Percentiles rank a stretch among this genome's conserved stretches.
Conservation (phyloP, 2,888 invertebrate genomes). For the Operophtera brumata region DNA sequence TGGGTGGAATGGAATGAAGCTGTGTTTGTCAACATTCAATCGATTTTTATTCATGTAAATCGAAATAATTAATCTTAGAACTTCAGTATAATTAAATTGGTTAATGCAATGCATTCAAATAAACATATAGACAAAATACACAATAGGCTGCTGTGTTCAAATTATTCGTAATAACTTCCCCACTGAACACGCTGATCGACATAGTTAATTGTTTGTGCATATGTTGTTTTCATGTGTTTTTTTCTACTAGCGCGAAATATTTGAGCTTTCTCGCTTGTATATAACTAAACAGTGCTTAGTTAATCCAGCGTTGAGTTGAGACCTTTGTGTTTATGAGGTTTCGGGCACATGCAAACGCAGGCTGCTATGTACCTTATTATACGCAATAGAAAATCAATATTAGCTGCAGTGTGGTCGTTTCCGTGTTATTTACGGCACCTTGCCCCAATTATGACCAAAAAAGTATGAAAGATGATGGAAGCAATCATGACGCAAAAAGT, state of each 20-base stretch:
- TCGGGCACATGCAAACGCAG: constrained; percentile 8
- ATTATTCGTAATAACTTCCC: neutral
- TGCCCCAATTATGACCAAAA: constrained; percentile 22
- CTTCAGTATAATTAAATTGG: constrained; percentile 1
- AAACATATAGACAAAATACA: neutral
- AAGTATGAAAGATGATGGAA: constrained; percentile 51
- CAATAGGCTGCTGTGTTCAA: constrained; percentile 1
- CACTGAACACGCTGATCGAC: neutral
- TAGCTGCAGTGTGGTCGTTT: constrained; percentile 60
- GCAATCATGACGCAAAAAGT: constrained; percentile 63
- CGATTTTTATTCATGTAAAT: constrained; percentile 43
- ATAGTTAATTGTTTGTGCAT: neutral
- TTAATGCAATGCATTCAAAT: neutral
- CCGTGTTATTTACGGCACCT: constrained; percentile 39
- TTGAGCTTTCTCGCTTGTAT: neutral
- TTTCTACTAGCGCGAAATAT: neutral
- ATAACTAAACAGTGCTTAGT: neutral
- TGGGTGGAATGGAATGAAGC: constrained; percentile 38
- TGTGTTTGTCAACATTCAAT: constrained; percentile 75
- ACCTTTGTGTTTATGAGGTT: constrained; percentile 1
- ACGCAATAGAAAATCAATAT: constrained; percentile 58
- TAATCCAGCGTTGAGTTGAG: neutral
- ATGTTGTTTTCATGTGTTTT: neutral
- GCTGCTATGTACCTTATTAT: constrained; percentile 32
- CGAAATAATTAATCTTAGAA: neutral